A percentile compares a stretch with the other conserved stretches of the same genome.
Evolutionary conservation across 2,113 vertebrate genomes (phyloP).

Genomic region (Taxidea taxus): DNA sequence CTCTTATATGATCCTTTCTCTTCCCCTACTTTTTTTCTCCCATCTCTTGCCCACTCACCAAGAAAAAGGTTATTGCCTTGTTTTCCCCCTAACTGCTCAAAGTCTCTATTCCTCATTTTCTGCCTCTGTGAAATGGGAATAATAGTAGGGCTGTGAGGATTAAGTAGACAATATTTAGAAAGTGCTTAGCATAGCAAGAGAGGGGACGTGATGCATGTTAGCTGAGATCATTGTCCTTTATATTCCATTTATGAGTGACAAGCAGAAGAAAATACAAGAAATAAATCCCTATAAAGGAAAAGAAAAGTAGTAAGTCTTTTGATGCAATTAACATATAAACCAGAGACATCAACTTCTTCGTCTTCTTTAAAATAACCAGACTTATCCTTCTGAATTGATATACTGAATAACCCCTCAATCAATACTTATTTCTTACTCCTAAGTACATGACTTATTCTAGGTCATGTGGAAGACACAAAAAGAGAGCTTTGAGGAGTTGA

Average conservation of each 20-base stretch:
- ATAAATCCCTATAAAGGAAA: neutral
- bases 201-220: neutral
- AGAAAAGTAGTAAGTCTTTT: neutral
- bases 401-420: neutral
- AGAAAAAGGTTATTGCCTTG: neutral
- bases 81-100: neutral
- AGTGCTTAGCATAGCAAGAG: neutral
- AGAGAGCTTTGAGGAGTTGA: neutral
- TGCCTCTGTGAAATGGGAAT: neutral
- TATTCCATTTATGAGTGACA: neutral
- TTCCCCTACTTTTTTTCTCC: neutral
- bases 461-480: neutral
- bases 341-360: neutral
- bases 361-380: neutral
- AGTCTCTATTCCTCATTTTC: neutral
- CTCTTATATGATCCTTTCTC: neutral
- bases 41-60: neutral
- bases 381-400: neutral
- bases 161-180: neutral
- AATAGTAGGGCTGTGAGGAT: neutral
- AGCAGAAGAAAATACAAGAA: neutral
- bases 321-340: neutral
- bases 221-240: neutral
- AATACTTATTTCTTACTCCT: neutral
- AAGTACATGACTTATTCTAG: neutral